Conservation (phyloP, 1,140 invertebrate species). For the Pararge aegeria region DNA sequence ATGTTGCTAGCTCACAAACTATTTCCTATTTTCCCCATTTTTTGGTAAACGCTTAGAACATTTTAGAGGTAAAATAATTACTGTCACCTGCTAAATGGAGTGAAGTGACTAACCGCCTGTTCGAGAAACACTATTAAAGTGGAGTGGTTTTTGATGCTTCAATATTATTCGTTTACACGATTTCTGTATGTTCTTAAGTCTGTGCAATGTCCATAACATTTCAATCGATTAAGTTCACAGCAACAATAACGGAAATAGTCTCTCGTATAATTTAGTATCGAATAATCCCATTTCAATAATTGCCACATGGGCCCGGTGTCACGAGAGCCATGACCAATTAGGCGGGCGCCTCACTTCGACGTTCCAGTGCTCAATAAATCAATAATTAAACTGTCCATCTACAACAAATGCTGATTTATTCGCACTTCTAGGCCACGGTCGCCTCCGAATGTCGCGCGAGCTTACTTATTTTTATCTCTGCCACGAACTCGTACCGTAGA, state of each 20-base stretch:
- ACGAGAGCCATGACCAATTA: slow-evolving; percentile 75
- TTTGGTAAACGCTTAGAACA: too few species aligned
- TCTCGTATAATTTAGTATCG: slow-evolving; percentile 8
- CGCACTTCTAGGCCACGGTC: slow-evolving; percentile 55
- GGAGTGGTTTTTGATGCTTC: too few species aligned
- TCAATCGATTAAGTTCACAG: neutral
- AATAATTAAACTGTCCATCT: slow-evolving; percentile 76
- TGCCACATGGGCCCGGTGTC: slow-evolving; percentile 47
- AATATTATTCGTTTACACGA: too few species aligned
- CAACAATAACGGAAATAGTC: slow-evolving; percentile 7
- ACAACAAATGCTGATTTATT: slow-evolving; percentile 76
- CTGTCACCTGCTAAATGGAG: too few species aligned
- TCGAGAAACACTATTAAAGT: too few species aligned
- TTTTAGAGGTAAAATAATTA: too few species aligned
- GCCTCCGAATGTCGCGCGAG: slow-evolving; percentile 46
- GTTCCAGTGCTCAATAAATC: slow-evolving; percentile 63
- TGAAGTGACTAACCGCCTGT: too few species aligned
- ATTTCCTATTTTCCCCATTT: too few species aligned
- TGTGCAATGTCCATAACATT: too few species aligned
- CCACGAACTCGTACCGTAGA: slow-evolving; percentile 22
- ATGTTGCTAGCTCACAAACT: too few species aligned
- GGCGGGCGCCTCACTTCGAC: slow-evolving; percentile 51
- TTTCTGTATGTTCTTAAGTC: too few species aligned
- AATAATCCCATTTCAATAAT: slow-evolving; percentile 36
- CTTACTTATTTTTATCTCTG: slow-evolving; percentile 17